Evolutionary conservation across 92 coral and sea anemone species (phyloP).

Genomic region (Umimayanthus chanpuru): DNA sequence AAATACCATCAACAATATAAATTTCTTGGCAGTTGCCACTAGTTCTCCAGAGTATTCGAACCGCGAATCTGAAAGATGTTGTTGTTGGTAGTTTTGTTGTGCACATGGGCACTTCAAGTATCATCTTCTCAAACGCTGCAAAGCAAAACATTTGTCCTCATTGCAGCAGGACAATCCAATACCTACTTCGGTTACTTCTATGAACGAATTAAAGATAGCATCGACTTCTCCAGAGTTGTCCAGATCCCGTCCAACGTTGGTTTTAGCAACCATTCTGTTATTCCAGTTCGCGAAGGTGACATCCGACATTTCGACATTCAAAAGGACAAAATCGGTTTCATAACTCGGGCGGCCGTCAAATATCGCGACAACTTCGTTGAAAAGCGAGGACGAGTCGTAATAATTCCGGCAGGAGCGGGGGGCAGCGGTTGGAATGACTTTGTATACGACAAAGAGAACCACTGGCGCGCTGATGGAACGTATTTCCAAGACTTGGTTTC

Average conservation of each 20-base stretch:
- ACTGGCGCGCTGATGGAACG: constrained; percentile 22
- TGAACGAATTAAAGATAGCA: constrained; percentile 27
- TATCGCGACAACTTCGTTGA: constrained; percentile 30
- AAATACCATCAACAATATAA: too few species aligned
- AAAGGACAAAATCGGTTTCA: constrained; percentile 29
- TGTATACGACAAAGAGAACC: constrained; percentile 4
- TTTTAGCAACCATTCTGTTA: background rate
- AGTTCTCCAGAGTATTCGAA: background rate
- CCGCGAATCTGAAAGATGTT: background rate
- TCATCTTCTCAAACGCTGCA: background rate
- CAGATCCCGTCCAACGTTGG: constrained; percentile 28
- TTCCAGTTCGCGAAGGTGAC: constrained; percentile 32
- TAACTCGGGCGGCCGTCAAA: constrained; percentile 33
- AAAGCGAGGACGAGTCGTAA: constrained; percentile 24
- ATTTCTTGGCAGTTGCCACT: background rate
- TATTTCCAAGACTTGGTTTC: constrained; percentile 33
- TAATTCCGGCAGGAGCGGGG: constrained; percentile 31
- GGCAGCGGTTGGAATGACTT: constrained; percentile 30
- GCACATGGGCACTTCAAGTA: background rate
- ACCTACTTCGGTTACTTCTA: constrained; percentile 26
- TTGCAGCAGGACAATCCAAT: constrained; percentile 29
- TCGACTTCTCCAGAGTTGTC: constrained; percentile 17
- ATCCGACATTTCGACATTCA: constrained; percentile 34
- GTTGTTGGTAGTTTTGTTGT: background rate
- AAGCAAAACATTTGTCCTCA: background rate